Evolutionary conservation across 2,888 invertebrate genomes (phyloP).

Genomic region (Pyrocoelia pectoralis): DNA sequence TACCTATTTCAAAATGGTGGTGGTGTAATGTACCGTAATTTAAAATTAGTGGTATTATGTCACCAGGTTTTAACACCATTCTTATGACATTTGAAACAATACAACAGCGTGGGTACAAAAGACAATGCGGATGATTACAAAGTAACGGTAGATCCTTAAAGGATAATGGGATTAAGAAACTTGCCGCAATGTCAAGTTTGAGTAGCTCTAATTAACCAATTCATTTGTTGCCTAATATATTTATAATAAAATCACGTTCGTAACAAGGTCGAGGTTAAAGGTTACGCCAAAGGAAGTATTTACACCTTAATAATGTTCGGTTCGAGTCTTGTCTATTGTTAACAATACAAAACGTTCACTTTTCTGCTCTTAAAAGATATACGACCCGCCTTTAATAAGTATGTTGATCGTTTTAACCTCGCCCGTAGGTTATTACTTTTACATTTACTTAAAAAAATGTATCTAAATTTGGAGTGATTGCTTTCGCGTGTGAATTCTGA

Average conservation of each 20-base stretch:
- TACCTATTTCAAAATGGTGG: no score
- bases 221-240: slow-evolving; percentile 9
- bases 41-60: background rate
- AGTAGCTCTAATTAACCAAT: background rate
- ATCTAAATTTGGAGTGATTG: slow-evolving; percentile 2
- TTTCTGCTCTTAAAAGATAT: slow-evolving; percentile 16
- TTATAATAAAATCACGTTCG: slow-evolving; percentile 23
- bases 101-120: background rate
- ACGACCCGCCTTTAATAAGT: slow-evolving; percentile 26
- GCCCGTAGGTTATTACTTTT: slow-evolving; percentile 20
- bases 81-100: background rate
- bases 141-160: background rate
- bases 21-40: no score
- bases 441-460: slow-evolving; percentile 2
- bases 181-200: background rate
- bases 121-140: background rate
- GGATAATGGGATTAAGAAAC: background rate
- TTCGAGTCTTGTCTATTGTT: slow-evolving; percentile 5
- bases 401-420: slow-evolving; percentile 32
- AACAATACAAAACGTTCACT: slow-evolving; percentile 22
- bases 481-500: background rate
- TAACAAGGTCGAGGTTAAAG: slow-evolving; percentile 34
- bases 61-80: background rate
- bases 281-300: slow-evolving; percentile 20
- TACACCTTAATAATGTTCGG: background rate